Evolutionary conservation across 2,797 vertebrate species (phyloP).

Genomic region (Sparus aurata): DNA sequence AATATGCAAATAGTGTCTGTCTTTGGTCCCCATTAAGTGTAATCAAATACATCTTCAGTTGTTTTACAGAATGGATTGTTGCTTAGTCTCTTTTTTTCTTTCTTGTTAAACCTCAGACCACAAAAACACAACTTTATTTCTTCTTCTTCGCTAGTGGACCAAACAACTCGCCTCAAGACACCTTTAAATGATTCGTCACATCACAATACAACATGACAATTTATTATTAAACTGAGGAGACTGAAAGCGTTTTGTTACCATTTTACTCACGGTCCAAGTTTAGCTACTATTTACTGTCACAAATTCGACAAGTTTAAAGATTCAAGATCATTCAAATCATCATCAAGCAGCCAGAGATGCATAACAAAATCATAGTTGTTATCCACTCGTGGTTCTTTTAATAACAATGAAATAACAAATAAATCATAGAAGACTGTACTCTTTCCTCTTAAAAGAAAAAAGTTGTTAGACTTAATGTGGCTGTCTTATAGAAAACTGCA

Average conservation of each 20-base stretch:
- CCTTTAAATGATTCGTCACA: background rate
- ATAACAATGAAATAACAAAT: too few species aligned
- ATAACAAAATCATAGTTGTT: background rate
- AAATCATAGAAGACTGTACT: too few species aligned
- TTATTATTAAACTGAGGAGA: background rate
- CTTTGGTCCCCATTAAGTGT: slow-evolving; percentile 35
- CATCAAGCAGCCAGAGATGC: too few species aligned
- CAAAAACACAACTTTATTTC: slow-evolving; percentile 5
- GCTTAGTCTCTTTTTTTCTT: slow-evolving; percentile 10
- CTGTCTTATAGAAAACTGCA: background rate
- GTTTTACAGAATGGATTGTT: slow-evolving; percentile 14
- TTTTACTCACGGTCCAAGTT: background rate
- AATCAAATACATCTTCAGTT: slow-evolving; percentile 33
- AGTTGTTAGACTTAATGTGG: background rate
- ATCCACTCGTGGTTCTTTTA: too few species aligned
- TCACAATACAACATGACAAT: background rate
- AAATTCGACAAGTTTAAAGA: background rate
- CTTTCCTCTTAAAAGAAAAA: too few species aligned
- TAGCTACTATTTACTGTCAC: background rate
- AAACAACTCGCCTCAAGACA: background rate
- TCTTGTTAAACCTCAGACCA: background rate
- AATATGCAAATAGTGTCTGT: slow-evolving; percentile 17
- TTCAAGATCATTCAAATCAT: too few species aligned
- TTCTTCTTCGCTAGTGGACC: background rate
- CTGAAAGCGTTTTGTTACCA: background rate